Evolutionary conservation across 2,113 vertebrate species (phyloP).

Genomic region (Pungitius pungitius): DNA sequence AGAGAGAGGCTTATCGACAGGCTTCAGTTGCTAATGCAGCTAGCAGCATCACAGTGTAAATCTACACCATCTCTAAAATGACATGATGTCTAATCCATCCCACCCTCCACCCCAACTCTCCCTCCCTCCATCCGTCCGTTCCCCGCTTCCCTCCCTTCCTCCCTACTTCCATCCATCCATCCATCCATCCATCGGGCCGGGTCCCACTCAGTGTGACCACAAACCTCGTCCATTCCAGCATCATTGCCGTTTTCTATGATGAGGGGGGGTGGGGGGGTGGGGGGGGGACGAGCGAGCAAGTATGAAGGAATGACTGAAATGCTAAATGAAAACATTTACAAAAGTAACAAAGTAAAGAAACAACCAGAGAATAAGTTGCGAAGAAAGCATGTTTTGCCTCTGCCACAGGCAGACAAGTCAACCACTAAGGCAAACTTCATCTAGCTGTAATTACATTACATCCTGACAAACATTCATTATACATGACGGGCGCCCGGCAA

Average conservation of each 20-base stretch:
- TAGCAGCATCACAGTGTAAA: slow-evolving; percentile 80
- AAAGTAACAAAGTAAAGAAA: slow-evolving; percentile 7
- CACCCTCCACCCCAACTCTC: slow-evolving; percentile 13
- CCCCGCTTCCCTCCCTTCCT: slow-evolving; percentile 20
- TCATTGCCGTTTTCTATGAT: slow-evolving; percentile 32
- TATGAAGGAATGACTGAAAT: slow-evolving; percentile 16
- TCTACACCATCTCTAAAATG: slow-evolving; percentile 83
- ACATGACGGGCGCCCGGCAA: slow-evolving; percentile 72
- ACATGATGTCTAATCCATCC: slow-evolving; percentile 75
- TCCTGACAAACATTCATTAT: slow-evolving; percentile 83
- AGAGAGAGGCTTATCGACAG: slow-evolving; percentile 73
- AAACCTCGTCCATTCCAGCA: slow-evolving; percentile 24
- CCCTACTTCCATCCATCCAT: slow-evolving; percentile 13
- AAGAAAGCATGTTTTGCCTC: slow-evolving; percentile 49
- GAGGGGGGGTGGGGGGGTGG: too few species aligned
- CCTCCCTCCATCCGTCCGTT: slow-evolving; percentile 35
- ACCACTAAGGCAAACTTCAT: slow-evolving; percentile 82
- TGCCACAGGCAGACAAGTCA: slow-evolving; percentile 73
- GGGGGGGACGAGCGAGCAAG: too few species aligned
- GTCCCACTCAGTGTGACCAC: slow-evolving; percentile 31
- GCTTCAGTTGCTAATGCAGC: slow-evolving; percentile 79
- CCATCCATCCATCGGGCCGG: slow-evolving; percentile 26
- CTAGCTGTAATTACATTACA: slow-evolving; percentile 82
- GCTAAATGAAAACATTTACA: slow-evolving; percentile 8
- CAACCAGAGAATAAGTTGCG: neutral